Conservation (phyloP, 2,888 invertebrate species). For the Eugnorisma glareosa region DNA sequence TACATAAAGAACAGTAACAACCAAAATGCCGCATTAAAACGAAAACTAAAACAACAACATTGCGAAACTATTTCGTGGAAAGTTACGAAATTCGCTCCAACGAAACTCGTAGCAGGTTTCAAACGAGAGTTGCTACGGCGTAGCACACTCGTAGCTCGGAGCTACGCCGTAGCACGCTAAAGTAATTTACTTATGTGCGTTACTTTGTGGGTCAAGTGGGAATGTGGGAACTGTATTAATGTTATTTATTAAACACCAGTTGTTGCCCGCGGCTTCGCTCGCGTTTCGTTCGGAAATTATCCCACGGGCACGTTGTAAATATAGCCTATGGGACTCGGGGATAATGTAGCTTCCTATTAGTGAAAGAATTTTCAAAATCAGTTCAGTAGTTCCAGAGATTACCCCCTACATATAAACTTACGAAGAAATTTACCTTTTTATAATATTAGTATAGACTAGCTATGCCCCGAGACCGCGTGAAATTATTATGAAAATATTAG, state of each 20-base stretch:
- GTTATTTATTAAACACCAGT: not conserved
- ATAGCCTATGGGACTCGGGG: too few relatives aligned
- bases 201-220: constrained; percentile 1
- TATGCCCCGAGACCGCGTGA: too few relatives aligned
- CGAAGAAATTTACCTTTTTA: too few relatives aligned
- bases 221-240: not conserved
- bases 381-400: too few relatives aligned
- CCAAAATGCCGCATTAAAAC: constrained; percentile 28
- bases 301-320: too few relatives aligned
- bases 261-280: too few relatives aligned
- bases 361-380: too few relatives aligned
- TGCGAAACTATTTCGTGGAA: constrained; percentile 40
- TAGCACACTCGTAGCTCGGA: constrained; percentile 39
- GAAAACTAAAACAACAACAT: constrained; percentile 38
- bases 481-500: too few relatives aligned
- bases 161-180: constrained; percentile 16
- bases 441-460: too few relatives aligned
- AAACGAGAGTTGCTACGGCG: constrained; percentile 39
- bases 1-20: constrained; percentile 20
- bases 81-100: constrained; percentile 39
- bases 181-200: not conserved
- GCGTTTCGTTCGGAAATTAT: too few relatives aligned
- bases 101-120: constrained; percentile 39
- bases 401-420: too few relatives aligned
- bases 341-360: too few relatives aligned